Conservation (phyloP, 2,113 vertebrate genomes). For the Ursus arctos region DNA sequence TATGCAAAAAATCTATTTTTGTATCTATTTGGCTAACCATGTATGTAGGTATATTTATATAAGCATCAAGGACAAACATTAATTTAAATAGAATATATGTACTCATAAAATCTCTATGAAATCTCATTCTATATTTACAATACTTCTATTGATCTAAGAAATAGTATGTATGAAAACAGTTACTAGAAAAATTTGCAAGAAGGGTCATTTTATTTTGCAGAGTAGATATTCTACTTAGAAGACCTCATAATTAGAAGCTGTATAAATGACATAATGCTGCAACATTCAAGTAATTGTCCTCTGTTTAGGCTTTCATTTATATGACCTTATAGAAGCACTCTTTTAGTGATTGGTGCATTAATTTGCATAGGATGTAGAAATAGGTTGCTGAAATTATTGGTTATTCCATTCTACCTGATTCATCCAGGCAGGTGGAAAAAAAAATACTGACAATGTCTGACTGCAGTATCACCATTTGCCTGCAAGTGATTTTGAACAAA, state of each 20-base stretch:
- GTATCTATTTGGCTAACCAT: not conserved
- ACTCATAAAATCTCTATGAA: not conserved
- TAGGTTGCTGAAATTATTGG: constrained; percentile 47
- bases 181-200: constrained; percentile 22
- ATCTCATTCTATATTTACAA: constrained; percentile 49
- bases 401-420: not conserved
- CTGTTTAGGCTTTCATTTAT: not conserved
- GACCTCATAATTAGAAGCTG: constrained; percentile 47
- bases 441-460: not conserved
- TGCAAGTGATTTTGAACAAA: not conserved
- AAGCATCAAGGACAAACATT: not conserved
- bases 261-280: constrained; percentile 62
- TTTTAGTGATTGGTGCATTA: constrained; percentile 75
- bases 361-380: constrained; percentile 80
- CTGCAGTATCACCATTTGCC: not conserved
- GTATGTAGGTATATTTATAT: not conserved
- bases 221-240: not conserved
- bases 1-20: constrained; percentile 39
- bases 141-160: not conserved
- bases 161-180: constrained; percentile 26
- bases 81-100: constrained; percentile 4
- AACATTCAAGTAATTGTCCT: not conserved
- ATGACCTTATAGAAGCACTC: constrained; percentile 13
- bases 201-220: constrained; percentile 41
- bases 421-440: not conserved